Conservation (phyloP, 2,113 vertebrate species). For the Pomatostomus ruficeps region DNA sequence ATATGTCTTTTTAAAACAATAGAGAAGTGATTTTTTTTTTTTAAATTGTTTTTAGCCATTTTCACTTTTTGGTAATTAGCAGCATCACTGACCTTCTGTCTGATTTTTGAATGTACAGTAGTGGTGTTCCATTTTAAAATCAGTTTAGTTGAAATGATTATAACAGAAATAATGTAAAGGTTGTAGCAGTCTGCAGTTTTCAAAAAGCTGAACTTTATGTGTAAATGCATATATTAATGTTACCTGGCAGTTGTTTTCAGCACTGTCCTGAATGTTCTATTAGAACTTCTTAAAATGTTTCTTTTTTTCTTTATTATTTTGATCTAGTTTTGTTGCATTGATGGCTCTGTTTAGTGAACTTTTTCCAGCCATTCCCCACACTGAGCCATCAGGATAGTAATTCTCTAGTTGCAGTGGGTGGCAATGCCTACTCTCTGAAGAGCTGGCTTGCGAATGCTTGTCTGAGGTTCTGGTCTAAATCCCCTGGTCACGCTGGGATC, state of each 20-base stretch:
- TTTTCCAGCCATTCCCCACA: conserved; percentile 23
- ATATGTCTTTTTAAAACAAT: background rate
- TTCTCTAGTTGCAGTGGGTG: conserved; percentile 15
- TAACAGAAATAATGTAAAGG: background rate
- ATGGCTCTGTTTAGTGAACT: conserved; percentile 38
- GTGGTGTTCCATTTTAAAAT: background rate
- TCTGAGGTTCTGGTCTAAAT: conserved; percentile 57
- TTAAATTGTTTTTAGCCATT: background rate
- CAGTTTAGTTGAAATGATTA: background rate
- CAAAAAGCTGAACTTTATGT: background rate
- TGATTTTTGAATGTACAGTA: background rate
- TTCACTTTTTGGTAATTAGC: background rate
- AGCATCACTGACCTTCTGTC: background rate
- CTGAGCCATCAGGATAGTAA: conserved; percentile 11
- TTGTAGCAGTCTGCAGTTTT: background rate
- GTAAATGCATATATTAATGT: background rate
- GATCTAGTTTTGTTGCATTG: background rate
- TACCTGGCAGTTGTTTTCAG: background rate
- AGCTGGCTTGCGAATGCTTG: conserved; percentile 44
- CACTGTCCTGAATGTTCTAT: background rate
- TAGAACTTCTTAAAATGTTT: background rate
- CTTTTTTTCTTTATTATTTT: background rate
- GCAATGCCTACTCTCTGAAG: conserved; percentile 26
- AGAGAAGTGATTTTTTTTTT: background rate
- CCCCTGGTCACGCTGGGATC: background rate